Base-by-base conservation (phyloP, 92 coral and sea anemone genomes). In the Phenganax stokvisi region DNA sequence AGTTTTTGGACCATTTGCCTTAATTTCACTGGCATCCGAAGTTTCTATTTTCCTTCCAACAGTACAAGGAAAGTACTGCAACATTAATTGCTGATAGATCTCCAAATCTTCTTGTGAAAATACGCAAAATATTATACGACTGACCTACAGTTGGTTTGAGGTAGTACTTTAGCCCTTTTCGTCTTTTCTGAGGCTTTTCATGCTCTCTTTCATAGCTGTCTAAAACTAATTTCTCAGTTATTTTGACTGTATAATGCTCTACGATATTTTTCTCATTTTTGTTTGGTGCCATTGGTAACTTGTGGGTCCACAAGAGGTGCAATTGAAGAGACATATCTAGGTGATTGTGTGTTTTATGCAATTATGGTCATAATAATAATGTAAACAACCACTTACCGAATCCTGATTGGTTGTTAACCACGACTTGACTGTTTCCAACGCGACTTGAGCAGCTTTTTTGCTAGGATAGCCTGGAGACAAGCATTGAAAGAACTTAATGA, bases 121-220 rank as follows among this genome's bases (percentile, higher is more conserved):
- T 74, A 89, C 80, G 76, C 99, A 96, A 75, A 96, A 92, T 54
- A 96, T 96, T 37, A 96, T 92, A 17, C 97, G 92, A 75, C 92
- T 91, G 64, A 90, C 90, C 99, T 96, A 70, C 44, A 69, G 52
- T 51, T 56, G 57, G 16, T 66, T 29, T 54, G 67, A 83, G 75
- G 27, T 55, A 52, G 12, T 9, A 10, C 66, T 52, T 13, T 30
- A n/a, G 9, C 59, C 56, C 51, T 17, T 12, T 74, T 57, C 27
- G n/a, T 47, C 6, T 47, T 10, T 11, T n/a, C 16, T n/a, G 70
- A 12, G 11, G 47, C 30, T 69, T 69, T 9, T 20, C 74, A 11
- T 20, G 47, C 47, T 37, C 47, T 37, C 47, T 37, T 37, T 37
- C 5, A 37, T 37, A 37, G 47, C 47, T 37, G 47, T 37, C 47